These are phyloP conservation scores for Hipparchia semele DNA, from an alignment of 2,888 invertebrate genomes.

Conservation along the genomic window DNA sequence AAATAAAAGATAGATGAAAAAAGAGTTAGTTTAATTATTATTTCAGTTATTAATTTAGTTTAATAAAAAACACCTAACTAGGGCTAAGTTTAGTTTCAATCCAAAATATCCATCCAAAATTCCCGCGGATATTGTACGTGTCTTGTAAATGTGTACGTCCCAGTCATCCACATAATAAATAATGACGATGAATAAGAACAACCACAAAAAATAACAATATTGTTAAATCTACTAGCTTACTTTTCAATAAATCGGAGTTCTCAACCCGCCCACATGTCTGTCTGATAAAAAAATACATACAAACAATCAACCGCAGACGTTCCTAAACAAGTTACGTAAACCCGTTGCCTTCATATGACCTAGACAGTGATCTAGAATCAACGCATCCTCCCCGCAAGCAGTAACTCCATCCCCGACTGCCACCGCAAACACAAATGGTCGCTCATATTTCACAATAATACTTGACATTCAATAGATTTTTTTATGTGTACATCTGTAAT, in stretches of 20 bases:
- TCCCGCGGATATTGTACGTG: no score
- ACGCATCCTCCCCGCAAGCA: constrained; percentile 43
- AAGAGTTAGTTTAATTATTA: no score
- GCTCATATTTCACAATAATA: constrained; percentile 51
- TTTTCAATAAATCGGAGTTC: background rate
- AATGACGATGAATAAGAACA: no score
- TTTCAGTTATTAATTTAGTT: no score
- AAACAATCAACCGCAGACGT: constrained; percentile 24
- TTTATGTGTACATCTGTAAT: background rate
- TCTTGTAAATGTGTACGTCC: no score
- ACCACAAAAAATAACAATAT: no score
- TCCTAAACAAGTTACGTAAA: constrained; percentile 21
- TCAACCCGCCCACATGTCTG: constrained; percentile 10
- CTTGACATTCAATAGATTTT: constrained; percentile 44
- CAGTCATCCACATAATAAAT: no score
- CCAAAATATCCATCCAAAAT: no score
- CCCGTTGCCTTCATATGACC: constrained; percentile 41
- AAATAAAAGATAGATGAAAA: no score
- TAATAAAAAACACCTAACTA: no score
- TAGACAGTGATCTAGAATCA: constrained; percentile 46
- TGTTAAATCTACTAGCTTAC: background rate
- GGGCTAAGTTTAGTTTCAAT: no score
- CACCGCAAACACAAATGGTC: constrained; percentile 45
- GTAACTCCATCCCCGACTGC: constrained; percentile 38
- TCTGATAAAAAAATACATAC: background rate